Evolutionary conservation across 2,888 invertebrate species (phyloP).

Genomic region (Eupithecia tripunctaria): DNA sequence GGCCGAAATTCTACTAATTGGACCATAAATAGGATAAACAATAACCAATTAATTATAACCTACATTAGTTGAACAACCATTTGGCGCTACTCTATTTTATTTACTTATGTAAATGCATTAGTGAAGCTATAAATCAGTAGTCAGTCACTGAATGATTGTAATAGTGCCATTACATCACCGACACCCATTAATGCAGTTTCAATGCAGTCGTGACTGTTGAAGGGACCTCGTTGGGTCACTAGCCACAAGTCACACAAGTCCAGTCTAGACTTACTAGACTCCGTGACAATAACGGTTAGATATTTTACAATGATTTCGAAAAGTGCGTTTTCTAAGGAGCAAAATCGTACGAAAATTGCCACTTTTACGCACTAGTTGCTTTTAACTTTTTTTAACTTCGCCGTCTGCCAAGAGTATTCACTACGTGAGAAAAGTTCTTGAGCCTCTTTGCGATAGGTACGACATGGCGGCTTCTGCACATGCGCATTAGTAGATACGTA

Average conservation of each 20-base stretch:
- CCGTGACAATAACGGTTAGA: slow-evolving; percentile 22
- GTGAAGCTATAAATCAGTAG: slow-evolving; percentile 40
- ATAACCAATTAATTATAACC: background rate
- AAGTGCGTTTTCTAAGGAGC: no score
- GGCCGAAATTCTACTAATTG: background rate
- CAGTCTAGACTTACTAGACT: slow-evolving; percentile 32
- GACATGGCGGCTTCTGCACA: no score
- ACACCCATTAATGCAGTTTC: slow-evolving; percentile 30
- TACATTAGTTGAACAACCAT: slow-evolving; percentile 10
- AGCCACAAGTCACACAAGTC: slow-evolving; percentile 19
- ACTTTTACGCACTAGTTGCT: no score
- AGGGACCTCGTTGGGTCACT: slow-evolving; percentile 28
- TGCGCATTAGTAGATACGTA: no score
- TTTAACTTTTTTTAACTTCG: no score
- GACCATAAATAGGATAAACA: background rate
- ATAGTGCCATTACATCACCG: slow-evolving; percentile 43
- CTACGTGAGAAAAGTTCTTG: no score
- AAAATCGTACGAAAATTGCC: no score
- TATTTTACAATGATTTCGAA: background rate
- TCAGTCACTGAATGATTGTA: slow-evolving; percentile 41
- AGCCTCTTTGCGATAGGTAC: no score
- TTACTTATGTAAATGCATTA: slow-evolving; percentile 34
- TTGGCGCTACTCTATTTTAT: slow-evolving; percentile 20
- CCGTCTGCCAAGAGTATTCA: no score
- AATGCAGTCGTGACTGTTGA: slow-evolving; percentile 39